phyloP scores from a whole-genome alignment of 2,888 invertebrate species.

The Perizoma flavofasciatum region DNA sequence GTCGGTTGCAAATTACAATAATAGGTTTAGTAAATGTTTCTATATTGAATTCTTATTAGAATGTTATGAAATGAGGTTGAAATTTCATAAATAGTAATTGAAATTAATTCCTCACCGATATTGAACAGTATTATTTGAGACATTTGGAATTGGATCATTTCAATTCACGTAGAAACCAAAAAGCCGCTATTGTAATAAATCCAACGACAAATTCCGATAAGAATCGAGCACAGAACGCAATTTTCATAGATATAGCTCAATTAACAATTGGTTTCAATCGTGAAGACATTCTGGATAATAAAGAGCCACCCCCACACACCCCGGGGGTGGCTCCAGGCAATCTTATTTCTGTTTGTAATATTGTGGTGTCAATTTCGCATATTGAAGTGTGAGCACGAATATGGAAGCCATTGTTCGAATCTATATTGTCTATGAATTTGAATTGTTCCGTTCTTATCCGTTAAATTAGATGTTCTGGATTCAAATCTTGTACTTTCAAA shows the following conservation, averaged over 20 bases:
- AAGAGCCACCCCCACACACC: slow-evolving; percentile 68
- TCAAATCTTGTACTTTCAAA: slow-evolving; percentile 35
- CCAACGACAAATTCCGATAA: slow-evolving; percentile 79
- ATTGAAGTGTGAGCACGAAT: slow-evolving; percentile 78
- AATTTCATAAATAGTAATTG: slow-evolving; percentile 8
- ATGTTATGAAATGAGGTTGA: slow-evolving; percentile 11
- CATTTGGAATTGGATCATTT: slow-evolving; percentile 56
- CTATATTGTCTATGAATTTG: slow-evolving; percentile 72
- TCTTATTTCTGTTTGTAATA: slow-evolving; percentile 84
- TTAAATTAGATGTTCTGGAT: slow-evolving; percentile 51
- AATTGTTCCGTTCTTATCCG: slow-evolving; percentile 56
- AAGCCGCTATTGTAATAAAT: slow-evolving; percentile 72
- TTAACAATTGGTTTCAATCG: slow-evolving; percentile 84
- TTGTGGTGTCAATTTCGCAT: slow-evolving; percentile 83
- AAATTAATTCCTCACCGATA: slow-evolving; percentile 2
- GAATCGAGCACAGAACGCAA: slow-evolving; percentile 78
- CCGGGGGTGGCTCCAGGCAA: slow-evolving; percentile 68
- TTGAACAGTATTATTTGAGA: slow-evolving; percentile 29
- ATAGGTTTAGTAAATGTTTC: slow-evolving; percentile 41
- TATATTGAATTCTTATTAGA: slow-evolving; percentile 19
- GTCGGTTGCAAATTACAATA: slow-evolving; percentile 67
- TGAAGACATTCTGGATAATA: slow-evolving; percentile 81
- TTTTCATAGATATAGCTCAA: slow-evolving; percentile 84
- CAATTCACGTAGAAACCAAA: slow-evolving; percentile 62
- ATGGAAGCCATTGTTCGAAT: slow-evolving; percentile 66